phyloP scores from a whole-genome alignment of 2,888 invertebrate species.

The Drosophila mulleri region DNA sequence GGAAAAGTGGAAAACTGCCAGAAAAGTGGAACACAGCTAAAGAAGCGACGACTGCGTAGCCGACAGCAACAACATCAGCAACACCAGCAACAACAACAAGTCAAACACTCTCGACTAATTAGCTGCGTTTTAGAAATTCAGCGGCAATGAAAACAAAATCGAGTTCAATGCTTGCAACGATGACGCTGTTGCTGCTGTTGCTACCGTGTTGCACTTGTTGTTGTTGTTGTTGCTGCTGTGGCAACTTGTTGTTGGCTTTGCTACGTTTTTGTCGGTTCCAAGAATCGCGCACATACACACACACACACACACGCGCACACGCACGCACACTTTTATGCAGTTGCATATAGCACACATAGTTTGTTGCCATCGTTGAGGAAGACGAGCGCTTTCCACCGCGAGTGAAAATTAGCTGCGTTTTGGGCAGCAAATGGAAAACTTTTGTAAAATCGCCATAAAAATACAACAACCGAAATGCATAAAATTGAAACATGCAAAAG shows the following conservation, averaged over 20 bases:
- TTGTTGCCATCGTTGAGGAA: slow-evolving; percentile 38
- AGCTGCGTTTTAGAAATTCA: slow-evolving; percentile 81
- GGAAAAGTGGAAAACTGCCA: slow-evolving; percentile 81
- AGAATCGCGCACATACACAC: slow-evolving; percentile 58
- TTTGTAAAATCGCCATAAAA: slow-evolving; percentile 25
- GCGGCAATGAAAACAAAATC: slow-evolving; percentile 82
- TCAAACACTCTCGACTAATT: slow-evolving; percentile 80
- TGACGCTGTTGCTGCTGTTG: slow-evolving; percentile 53
- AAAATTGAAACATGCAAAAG: slow-evolving; percentile 8
- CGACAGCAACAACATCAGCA: slow-evolving; percentile 31
- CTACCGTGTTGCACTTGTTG: slow-evolving; percentile 40
- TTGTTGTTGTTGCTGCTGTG: slow-evolving; percentile 16
- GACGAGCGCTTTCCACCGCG: slow-evolving; percentile 65
- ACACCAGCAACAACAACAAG: slow-evolving; percentile 40
- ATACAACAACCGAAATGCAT: not conserved
- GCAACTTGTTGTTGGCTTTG: slow-evolving; percentile 46
- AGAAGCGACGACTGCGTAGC: slow-evolving; percentile 65
- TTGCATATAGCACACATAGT: slow-evolving; percentile 39
- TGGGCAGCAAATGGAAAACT: slow-evolving; percentile 54
- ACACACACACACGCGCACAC: slow-evolving; percentile 7
- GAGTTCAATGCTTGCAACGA: slow-evolving; percentile 79
- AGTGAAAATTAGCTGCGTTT: slow-evolving; percentile 70
- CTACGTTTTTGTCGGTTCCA: slow-evolving; percentile 65
- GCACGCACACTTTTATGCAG: not conserved
- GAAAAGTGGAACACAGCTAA: slow-evolving; percentile 78